Evolutionary conservation across 2,113 vertebrate species (phyloP).

Genomic region (Hiodon tergisus): DNA sequence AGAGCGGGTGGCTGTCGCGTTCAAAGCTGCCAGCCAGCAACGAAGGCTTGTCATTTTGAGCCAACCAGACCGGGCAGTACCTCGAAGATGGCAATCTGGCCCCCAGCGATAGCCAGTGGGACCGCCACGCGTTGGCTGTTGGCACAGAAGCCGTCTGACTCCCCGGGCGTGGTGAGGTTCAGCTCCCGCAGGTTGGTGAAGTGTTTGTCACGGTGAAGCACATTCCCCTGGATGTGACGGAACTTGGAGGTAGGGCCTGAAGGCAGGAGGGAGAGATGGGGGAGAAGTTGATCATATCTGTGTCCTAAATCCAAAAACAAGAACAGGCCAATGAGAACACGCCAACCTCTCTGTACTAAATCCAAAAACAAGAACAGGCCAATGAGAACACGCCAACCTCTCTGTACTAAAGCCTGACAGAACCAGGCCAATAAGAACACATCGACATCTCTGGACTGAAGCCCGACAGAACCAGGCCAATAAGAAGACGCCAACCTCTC

Average conservation of each 20-base stretch:
- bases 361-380: no score
- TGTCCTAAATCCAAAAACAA: no score
- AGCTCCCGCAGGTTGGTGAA: slow-evolving; percentile 87
- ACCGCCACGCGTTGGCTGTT: slow-evolving; percentile 73
- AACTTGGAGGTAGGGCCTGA: slow-evolving; percentile 81
- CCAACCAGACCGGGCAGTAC: slow-evolving; percentile 43
- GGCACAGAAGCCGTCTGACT: slow-evolving; percentile 83
- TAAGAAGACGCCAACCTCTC: no score
- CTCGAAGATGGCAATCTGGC: slow-evolving; percentile 87
- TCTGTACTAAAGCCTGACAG: no score
- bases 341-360: no score
- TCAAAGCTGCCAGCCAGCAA: no score
- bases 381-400: no score
- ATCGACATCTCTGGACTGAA: no score
- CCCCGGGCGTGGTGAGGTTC: slow-evolving; percentile 88
- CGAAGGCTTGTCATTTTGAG: no score
- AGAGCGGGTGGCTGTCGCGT: neutral
- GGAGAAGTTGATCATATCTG: neutral
- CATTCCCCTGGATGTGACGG: slow-evolving; percentile 75
- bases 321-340: no score
- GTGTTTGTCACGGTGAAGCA: slow-evolving; percentile 82
- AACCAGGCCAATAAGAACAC: no score
- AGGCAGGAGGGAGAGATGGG: neutral
- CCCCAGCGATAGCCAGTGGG: slow-evolving; percentile 78
- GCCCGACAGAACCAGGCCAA: no score